Percentiles rank a stretch among this genome's conserved stretches.
phyloP scores from a whole-genome alignment of 2,888 invertebrate species.

The Caenorhabditis sp. region DNA sequence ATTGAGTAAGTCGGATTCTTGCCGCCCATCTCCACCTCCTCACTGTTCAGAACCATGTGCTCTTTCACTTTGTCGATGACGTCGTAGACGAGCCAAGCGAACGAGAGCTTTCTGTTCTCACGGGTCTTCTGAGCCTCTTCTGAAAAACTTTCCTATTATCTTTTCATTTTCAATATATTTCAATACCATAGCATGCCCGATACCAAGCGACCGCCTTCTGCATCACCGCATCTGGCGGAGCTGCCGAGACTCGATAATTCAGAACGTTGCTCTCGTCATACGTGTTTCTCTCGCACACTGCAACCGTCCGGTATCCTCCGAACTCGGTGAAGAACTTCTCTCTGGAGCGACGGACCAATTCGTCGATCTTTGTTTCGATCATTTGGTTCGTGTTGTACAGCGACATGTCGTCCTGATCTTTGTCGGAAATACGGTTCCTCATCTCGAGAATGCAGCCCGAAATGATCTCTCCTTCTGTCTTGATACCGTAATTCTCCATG shows the following conservation, averaged over 20 bases:
- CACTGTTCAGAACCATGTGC: not conserved
- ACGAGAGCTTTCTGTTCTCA: conserved; percentile 71
- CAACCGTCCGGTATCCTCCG: conserved; percentile 9
- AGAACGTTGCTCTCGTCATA: conserved; percentile 37
- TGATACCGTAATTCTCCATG: conserved; percentile 78
- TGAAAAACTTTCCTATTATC: conserved; percentile 2
- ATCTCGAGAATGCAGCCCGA: conserved; percentile 73
- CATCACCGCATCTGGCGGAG: conserved; percentile 52
- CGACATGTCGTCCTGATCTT: conserved; percentile 80
- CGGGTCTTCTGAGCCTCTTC: conserved; percentile 48
- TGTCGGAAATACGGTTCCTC: conserved; percentile 77
- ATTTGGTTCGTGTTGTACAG: conserved; percentile 77
- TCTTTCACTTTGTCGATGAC: conserved; percentile 68
- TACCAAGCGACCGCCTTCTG: conserved; percentile 75
- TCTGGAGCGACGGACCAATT: conserved; percentile 37
- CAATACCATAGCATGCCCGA: conserved; percentile 69
- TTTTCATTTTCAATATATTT: too few relatives aligned
- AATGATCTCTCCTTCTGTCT: conserved; percentile 79
- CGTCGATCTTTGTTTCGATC: conserved; percentile 74
- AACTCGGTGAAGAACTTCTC: conserved; percentile 61
- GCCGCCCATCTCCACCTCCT: not conserved
- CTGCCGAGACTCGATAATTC: conserved; percentile 21
- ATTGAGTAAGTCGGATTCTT: conserved; percentile 36
- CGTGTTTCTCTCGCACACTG: not conserved
- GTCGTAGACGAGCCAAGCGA: conserved; percentile 78